Evolutionary conservation across 2,888 invertebrate genomes (phyloP).

Genomic region (Phorcus lineatus): DNA sequence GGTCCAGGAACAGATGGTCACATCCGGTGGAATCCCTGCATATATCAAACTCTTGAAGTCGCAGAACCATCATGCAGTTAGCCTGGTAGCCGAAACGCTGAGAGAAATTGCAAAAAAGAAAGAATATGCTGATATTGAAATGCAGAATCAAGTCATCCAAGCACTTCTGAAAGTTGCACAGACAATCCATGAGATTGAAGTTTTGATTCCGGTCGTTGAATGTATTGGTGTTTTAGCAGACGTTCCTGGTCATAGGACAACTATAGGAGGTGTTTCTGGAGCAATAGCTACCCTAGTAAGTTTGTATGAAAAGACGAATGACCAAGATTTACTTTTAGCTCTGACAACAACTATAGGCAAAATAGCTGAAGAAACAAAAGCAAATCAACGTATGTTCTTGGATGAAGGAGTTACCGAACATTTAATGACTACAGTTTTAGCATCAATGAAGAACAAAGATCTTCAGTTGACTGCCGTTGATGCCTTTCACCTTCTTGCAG

Average conservation of each 20-base stretch:
- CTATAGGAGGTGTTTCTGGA: conserved; percentile 57
- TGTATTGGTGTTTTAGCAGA: conserved; percentile 67
- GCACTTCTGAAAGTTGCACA: conserved; percentile 63
- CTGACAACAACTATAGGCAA: conserved; percentile 64
- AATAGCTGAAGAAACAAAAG: conserved; percentile 53
- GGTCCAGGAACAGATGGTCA: conserved; percentile 65
- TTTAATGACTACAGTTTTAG: conserved; percentile 53
- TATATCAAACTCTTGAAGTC: conserved; percentile 67
- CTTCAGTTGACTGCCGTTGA: conserved; percentile 72
- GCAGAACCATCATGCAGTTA: conserved; percentile 52
- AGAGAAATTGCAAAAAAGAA: conserved; percentile 59
- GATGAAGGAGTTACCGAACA: conserved; percentile 64
- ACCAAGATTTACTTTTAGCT: conserved; percentile 56
- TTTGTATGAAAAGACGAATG: conserved; percentile 62
- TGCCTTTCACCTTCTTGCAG: conserved; percentile 67
- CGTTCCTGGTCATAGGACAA: conserved; percentile 56
- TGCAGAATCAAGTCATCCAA: conserved; percentile 66
- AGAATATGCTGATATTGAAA: conserved; percentile 64
- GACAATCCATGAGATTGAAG: conserved; percentile 61
- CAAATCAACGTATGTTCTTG: conserved; percentile 69
- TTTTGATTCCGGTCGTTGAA: conserved; percentile 64
- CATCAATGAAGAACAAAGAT: conserved; percentile 53
- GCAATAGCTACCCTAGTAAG: conserved; percentile 74
- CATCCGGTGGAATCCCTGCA: conserved; percentile 63
- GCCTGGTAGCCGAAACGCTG: conserved; percentile 64